Conservation (phyloP, 2,113 vertebrate species). For the Dasyurus viverrinus region DNA sequence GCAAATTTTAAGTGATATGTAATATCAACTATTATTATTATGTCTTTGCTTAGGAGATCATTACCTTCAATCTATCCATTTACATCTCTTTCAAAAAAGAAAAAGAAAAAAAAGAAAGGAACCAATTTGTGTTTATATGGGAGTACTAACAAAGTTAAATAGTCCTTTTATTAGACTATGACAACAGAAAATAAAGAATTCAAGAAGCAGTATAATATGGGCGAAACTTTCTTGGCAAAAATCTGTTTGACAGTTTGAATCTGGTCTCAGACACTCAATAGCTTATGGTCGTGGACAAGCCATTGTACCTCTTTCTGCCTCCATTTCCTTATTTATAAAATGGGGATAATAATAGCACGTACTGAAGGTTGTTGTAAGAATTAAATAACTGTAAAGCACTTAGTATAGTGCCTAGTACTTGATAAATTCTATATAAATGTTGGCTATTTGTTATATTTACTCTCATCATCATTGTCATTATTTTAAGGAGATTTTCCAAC, state of each 20-base stretch:
- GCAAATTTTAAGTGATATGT: neutral
- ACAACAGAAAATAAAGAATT: neutral
- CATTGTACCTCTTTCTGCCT: neutral
- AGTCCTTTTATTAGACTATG: neutral
- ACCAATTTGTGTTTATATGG: neutral
- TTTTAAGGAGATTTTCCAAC: too few relatives aligned
- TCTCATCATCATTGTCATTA: too few relatives aligned
- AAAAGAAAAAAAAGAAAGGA: neutral
- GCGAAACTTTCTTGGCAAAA: neutral
- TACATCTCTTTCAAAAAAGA: neutral
- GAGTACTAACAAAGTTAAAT: neutral
- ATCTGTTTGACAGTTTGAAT: neutral
- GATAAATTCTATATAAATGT: too few relatives aligned
- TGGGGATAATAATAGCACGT: neutral
- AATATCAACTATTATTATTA: neutral
- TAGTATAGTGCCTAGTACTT: too few relatives aligned
- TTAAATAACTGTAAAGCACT: neutral
- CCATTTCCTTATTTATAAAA: too few relatives aligned
- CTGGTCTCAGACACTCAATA: neutral
- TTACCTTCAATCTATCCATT: neutral
- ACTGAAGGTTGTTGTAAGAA: too few relatives aligned
- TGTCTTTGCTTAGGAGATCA: neutral
- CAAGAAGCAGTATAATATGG: neutral
- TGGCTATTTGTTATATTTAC: too few relatives aligned
- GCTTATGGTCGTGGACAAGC: neutral